Evolutionary conservation across 1,140 invertebrate genomes (phyloP), one percentile per base, ranked within the genome.

Genomic region (Steinernema khuongi): DNA sequence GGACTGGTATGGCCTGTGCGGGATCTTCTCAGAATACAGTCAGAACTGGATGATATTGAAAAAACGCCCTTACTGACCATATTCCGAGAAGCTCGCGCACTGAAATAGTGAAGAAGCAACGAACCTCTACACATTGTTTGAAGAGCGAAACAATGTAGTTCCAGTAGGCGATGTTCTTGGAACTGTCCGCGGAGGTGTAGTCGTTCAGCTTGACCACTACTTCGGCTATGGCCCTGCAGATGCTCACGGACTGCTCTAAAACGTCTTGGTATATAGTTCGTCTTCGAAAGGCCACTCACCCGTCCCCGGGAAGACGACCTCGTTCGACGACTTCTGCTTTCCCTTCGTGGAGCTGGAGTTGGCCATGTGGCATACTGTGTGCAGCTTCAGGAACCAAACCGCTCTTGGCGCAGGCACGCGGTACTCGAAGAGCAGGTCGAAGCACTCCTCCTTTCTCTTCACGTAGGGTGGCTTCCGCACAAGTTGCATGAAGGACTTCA

Each of bases 321-420:
- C 41, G 30, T 73, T 67, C 22, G 41, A 71, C 29, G 79, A 36
- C 14, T 74, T 75, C 77, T 28, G 18, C 71, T 18, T n/a, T 72
- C 70, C 30, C 22, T 72, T 72, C 1, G 19, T 36, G 19, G 32
- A 22, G 50, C 11, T 72, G 19, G 17, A 28, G 19, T 68, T n/a
- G 30, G 33, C 1, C 22, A 30, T 31, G 19, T 75, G 68, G 0
- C 36, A 76, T 30, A 81, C 60, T 66, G 81, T 80, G 41, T 70
- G 50, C 72, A 81, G 77, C 72, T 80, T 80, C n/a, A 80, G 73
- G 44, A 75, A 82, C 80, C 80, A 81, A 31, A 81, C 31, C n/a
- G 81, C 80, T 30, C 67, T 32, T 66, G 74, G 75, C 26, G 79
- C 50, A 0, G 81, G 76, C 22, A 81, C 79, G 31, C 76, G 72